Evolutionary conservation across 2,888 invertebrate genomes (phyloP), one percentile per base, ranked within the genome.

Genomic region (Scelioninae gen. 1): DNA sequence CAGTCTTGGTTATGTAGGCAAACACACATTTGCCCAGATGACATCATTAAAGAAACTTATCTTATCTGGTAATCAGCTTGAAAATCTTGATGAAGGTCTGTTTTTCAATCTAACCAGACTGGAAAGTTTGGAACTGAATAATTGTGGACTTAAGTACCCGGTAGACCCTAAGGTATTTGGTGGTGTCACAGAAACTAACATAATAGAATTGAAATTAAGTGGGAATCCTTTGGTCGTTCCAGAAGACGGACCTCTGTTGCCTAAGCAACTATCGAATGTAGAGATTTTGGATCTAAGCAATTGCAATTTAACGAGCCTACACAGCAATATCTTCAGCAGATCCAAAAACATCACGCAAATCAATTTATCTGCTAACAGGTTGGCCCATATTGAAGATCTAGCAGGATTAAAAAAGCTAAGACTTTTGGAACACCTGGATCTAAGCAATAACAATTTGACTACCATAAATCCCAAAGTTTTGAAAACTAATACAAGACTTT

Each of bases 221-320:
- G 95, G 95, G 9, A 96, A 96, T 91, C 95, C 95, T 0, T 90
- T 96, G 16, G 93, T 93, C 0, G 94, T 95, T 9, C 94, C 95
- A 4, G 89, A 93, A 31, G 91, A 93, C 0, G 95, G 94, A 1
- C 93, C 95, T 0, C 89, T 96, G 38, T 93, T 96, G 84, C 95
- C 96, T 0, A 94, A 93, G 87, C 95, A 95, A 89, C 90, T 96
- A 16, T 95, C 95, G 1, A 94, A 94, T 85, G 93, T 95, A 11
- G 94, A 94, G 83, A 94, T 93, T 72, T 92, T 96, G 31, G 95
- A 96, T 90, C 89, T 96, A 68, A 95, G 95, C 87, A 94, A 95
- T 86, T 95, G 95, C 87, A 94, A 95, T 86, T 93, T 96, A 74
- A 93, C 93, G 0, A 93, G 93, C 62, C 90, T 96, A 5, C 94